phyloP scores from a whole-genome alignment of 2,888 invertebrate species.

The Chaetogeoica ovagalla region DNA sequence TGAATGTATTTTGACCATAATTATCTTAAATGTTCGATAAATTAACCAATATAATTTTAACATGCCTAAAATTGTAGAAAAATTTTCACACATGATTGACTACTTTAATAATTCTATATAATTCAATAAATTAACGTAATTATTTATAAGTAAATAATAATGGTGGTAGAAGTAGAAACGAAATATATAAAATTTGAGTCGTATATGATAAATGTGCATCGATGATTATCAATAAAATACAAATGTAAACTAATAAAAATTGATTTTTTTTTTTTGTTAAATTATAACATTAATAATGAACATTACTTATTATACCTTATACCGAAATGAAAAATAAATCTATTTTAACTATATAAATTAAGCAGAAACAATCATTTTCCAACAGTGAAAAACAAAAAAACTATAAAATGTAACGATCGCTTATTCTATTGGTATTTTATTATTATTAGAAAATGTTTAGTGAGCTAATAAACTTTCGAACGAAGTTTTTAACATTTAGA shows the following conservation, averaged over 20 bases:
- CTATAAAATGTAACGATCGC: slow-evolving; percentile 27
- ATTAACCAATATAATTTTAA: too few relatives aligned
- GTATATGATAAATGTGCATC: not conserved
- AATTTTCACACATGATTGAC: too few relatives aligned
- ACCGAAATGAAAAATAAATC: not conserved
- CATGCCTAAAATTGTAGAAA: too few relatives aligned
- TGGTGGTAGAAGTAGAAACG: too few relatives aligned
- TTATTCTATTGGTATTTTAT: not conserved
- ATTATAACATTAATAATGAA: not conserved
- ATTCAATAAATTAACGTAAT: too few relatives aligned
- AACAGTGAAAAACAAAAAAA: not conserved
- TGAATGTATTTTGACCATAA: too few relatives aligned
- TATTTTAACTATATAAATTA: not conserved
- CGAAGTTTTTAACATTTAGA: not conserved
- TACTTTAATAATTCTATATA: too few relatives aligned
- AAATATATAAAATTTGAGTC: too few relatives aligned
- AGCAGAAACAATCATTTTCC: not conserved
- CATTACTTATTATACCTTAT: not conserved
- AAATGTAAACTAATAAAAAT: not conserved
- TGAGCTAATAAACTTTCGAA: not conserved
- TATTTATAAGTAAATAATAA: too few relatives aligned
- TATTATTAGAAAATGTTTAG: not conserved
- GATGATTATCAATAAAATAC: not conserved
- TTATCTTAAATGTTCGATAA: too few relatives aligned
- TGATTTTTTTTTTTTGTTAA: not conserved